These are phyloP conservation scores for Saccostrea glomerata DNA, from an alignment of 1,140 invertebrate genomes.

Conservation along the genomic window DNA sequence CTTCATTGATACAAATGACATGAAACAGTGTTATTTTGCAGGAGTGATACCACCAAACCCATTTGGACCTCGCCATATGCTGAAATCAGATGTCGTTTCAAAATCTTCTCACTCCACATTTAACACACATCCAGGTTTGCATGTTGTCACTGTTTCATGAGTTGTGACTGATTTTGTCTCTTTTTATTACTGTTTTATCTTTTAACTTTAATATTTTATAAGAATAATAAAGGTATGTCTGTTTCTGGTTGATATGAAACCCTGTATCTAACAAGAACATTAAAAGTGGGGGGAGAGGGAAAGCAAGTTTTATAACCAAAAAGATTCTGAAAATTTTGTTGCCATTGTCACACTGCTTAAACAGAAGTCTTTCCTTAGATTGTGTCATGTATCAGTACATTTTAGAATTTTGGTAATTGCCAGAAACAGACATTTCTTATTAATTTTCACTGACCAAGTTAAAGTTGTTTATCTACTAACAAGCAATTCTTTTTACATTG, in stretches of 20 bases:
- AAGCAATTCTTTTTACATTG: not conserved
- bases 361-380: no score
- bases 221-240: not conserved
- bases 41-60: conserved; percentile 57
- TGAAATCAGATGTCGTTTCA: conserved; percentile 64
- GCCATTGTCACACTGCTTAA: no score
- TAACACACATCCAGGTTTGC: conserved; percentile 39
- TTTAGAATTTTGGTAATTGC: not conserved
- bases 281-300: no score
- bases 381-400: not conserved
- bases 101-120: conserved; percentile 31
- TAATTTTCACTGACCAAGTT: not conserved
- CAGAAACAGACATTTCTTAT: conserved; percentile 1
- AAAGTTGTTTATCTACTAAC: not conserved
- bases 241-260: not conserved
- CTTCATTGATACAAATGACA: not conserved
- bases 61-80: conserved; percentile 59
- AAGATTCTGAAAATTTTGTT: no score
- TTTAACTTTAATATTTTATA: not conserved
- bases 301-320: no score
- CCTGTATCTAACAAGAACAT: no score
- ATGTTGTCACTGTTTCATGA: conserved; percentile 31
- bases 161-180: not conserved
- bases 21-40: not conserved
- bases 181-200: not conserved